Conservation (phyloP, 2,888 invertebrate genomes). For the Conomelus anceps region DNA sequence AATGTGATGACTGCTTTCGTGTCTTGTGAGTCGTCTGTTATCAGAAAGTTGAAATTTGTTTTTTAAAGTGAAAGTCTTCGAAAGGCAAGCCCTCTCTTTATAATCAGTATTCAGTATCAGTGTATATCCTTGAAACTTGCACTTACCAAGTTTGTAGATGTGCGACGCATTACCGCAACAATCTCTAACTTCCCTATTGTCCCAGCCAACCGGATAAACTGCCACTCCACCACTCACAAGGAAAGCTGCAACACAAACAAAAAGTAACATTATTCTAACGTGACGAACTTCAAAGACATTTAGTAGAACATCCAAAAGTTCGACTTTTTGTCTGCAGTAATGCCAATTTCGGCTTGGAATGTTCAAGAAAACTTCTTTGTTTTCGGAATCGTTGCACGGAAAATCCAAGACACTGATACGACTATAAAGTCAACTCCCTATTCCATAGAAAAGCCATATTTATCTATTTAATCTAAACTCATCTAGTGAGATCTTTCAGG, state of each 20-base stretch:
- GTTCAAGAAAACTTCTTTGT: not conserved
- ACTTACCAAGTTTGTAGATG: constrained; percentile 53
- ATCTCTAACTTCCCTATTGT: constrained; percentile 54
- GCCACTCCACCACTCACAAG: constrained; percentile 52
- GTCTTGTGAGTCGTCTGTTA: not conserved
- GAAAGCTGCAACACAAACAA: constrained; percentile 45
- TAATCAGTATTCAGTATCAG: not conserved
- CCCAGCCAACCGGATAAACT: constrained; percentile 58
- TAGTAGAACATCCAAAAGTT: not conserved
- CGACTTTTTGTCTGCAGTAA: not conserved
- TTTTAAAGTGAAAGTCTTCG: not conserved
- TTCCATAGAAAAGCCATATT: not conserved
- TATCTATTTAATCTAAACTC: too few species aligned
- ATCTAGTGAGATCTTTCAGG: too few species aligned
- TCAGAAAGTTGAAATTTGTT: not conserved
- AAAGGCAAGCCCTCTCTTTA: not conserved
- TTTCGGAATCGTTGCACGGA: not conserved
- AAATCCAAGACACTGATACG: not conserved
- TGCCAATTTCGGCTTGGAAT: too few species aligned
- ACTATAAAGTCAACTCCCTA: too few species aligned
- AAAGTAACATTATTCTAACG: constrained; percentile 18
- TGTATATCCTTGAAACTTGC: constrained; percentile 14
- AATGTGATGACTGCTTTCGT: too few species aligned
- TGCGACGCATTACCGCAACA: constrained; percentile 53
- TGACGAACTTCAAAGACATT: not conserved